These are phyloP conservation scores for Orchesella cincta DNA, from an alignment of 1,140 invertebrate genomes.

Conservation along the genomic window DNA sequence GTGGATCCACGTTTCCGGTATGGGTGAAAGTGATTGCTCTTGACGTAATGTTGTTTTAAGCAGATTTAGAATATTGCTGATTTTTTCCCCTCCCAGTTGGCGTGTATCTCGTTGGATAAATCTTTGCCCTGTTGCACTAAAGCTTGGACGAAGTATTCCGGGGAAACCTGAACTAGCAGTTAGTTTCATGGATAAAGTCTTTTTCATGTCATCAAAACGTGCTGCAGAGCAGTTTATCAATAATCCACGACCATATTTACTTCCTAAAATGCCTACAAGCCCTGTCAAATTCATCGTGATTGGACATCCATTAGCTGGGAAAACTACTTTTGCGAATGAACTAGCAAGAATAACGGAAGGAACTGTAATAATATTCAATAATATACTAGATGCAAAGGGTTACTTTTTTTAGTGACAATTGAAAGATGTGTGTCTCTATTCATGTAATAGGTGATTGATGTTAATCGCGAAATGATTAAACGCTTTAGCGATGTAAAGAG, in stretches of 20 bases:
- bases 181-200: slow-evolving; percentile 44
- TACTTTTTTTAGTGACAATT: too few species aligned
- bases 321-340: slow-evolving; percentile 34
- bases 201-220: slow-evolving; percentile 38
- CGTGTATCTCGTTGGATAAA: slow-evolving; percentile 44
- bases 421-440: too few species aligned
- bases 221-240: slow-evolving; percentile 35
- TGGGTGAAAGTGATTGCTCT: not conserved
- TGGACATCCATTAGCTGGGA: slow-evolving; percentile 45
- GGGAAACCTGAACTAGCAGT: slow-evolving; percentile 43
- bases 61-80: too few species aligned
- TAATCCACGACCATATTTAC: slow-evolving; percentile 42
- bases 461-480: slow-evolving; percentile 33
- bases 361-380: not conserved
- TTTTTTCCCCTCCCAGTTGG: too few species aligned
- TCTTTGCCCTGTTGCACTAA: slow-evolving; percentile 45
- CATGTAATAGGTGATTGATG: slow-evolving; percentile 41
- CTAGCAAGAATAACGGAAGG: slow-evolving; percentile 25
- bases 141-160: slow-evolving; percentile 38
- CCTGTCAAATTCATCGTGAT: slow-evolving; percentile 45
- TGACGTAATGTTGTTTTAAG: too few species aligned
- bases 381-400: too few species aligned
- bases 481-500: slow-evolving; percentile 36
- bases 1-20: slow-evolving; percentile 40
- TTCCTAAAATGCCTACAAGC: slow-evolving; percentile 43